A percentile compares a stretch with the other conserved stretches of the same genome.
Conservation (phyloP, 2,797 vertebrate genomes). For the Mareca strepera region DNA sequence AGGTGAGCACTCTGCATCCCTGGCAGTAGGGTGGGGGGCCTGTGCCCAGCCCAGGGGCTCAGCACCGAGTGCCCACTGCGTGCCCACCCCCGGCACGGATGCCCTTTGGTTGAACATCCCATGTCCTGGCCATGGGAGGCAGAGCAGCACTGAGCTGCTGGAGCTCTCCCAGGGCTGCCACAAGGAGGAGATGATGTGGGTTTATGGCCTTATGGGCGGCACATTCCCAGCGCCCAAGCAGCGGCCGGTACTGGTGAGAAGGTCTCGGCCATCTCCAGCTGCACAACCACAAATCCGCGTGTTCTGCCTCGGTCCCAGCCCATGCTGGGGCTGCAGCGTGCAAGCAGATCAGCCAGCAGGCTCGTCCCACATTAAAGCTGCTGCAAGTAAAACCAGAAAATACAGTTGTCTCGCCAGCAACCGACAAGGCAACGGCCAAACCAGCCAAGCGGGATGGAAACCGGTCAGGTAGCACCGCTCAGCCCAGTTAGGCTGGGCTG, state of each 20-base stretch:
- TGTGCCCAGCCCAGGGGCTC: neutral
- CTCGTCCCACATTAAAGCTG: constrained; percentile 44
- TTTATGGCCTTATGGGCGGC: neutral
- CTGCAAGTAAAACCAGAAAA: constrained; percentile 56
- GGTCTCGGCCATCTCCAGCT: neutral
- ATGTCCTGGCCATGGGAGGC: accelerated
- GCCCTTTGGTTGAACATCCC: neutral
- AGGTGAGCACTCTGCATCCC: neutral
- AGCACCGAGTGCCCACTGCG: neutral
- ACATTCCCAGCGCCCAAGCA: neutral
- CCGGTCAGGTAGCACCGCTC: constrained; percentile 24
- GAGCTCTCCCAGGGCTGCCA: neutral
- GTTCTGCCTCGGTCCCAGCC: neutral
- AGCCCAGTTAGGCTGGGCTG: neutral
- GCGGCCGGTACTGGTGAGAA: neutral
- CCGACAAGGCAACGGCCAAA: neutral
- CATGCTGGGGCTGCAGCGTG: neutral
- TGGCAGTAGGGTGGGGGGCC: neutral
- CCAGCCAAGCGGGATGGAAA: constrained; percentile 47
- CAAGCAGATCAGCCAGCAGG: neutral
- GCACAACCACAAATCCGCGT: neutral
- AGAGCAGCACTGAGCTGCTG: neutral
- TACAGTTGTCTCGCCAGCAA: neutral
- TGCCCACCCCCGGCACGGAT: accelerated
- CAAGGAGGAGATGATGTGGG: accelerated